phyloP scores from a whole-genome alignment of 2,797 vertebrate species.

The Macropodus opercularis region DNA sequence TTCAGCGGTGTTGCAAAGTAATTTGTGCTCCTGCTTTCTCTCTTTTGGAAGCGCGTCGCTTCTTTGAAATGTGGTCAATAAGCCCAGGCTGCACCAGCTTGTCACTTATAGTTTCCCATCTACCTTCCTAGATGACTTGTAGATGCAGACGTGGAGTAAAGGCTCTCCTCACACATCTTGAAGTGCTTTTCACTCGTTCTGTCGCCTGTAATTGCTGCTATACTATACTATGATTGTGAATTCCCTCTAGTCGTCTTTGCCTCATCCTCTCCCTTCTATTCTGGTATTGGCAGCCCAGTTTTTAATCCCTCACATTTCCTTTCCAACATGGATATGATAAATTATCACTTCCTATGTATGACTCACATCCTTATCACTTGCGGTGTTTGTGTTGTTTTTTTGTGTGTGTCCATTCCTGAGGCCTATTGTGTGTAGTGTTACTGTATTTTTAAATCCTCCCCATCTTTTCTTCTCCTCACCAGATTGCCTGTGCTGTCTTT shows the following conservation, averaged over 20 bases:
- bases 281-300: constrained; percentile 14
- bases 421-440: constrained; percentile 15
- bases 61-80: constrained; percentile 57
- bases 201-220: constrained; percentile 36
- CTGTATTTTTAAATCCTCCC: constrained; percentile 54
- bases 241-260: constrained; percentile 16
- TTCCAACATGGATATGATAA: constrained; percentile 40
- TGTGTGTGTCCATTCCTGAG: constrained; percentile 23
- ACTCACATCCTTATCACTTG: constrained; percentile 27
- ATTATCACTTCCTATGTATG: constrained; percentile 27
- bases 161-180: constrained; percentile 28
- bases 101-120: constrained; percentile 44
- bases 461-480: constrained; percentile 48
- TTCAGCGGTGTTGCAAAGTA: constrained; percentile 48
- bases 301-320: constrained; percentile 39
- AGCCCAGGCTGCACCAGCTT: constrained; percentile 15
- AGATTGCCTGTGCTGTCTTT: constrained; percentile 97
- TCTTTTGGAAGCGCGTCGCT: constrained; percentile 42
- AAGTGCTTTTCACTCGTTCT: constrained; percentile 37
- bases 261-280: constrained; percentile 7
- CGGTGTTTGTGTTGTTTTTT: constrained; percentile 26
- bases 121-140: constrained; percentile 33
- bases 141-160: constrained; percentile 29
- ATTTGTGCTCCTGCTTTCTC: constrained; percentile 14
- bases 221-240: constrained; percentile 22